Percentiles rank a stretch among this genome's conserved stretches.
These are phyloP conservation scores for Molossus molossus DNA, from an alignment of 2,797 vertebrate genomes.

Conservation along the genomic window DNA sequence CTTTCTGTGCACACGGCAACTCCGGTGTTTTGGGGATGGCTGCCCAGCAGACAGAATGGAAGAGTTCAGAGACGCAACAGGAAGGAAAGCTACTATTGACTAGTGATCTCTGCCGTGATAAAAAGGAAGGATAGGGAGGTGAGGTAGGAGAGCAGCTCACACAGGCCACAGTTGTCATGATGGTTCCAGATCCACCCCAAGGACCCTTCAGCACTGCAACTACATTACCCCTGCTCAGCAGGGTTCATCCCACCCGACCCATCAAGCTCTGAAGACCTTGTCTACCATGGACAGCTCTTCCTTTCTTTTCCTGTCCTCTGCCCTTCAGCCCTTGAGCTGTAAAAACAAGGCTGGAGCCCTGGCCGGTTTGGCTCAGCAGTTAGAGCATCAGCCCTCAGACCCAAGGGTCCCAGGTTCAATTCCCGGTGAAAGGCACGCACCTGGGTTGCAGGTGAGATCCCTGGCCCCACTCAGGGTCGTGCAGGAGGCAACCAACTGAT, in stretches of 20 bases:
- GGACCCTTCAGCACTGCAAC: accelerated
- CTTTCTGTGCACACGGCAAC: background rate
- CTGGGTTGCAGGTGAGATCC: too few species aligned
- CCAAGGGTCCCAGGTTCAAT: too few species aligned
- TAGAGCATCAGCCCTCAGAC: too few species aligned
- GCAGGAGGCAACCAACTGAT: too few species aligned
- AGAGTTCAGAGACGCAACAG: background rate
- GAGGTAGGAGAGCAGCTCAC: accelerated
- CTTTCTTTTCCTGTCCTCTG: background rate
- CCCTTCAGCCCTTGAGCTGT: background rate
- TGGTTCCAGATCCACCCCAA: background rate
- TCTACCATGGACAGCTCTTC: background rate
- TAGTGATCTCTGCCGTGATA: background rate
- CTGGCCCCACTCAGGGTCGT: too few species aligned
- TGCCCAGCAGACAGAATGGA: background rate
- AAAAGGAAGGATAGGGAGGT: background rate
- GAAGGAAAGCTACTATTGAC: background rate
- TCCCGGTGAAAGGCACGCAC: too few species aligned
- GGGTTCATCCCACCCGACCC: background rate
- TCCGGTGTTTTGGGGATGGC: background rate
- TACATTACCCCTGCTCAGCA: background rate
- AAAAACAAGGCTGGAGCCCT: background rate
- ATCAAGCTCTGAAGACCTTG: background rate
- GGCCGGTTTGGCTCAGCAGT: too few species aligned
- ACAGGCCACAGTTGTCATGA: too few species aligned